phyloP scores from a whole-genome alignment of 2,888 invertebrate species.

The Lysandra coridon region DNA sequence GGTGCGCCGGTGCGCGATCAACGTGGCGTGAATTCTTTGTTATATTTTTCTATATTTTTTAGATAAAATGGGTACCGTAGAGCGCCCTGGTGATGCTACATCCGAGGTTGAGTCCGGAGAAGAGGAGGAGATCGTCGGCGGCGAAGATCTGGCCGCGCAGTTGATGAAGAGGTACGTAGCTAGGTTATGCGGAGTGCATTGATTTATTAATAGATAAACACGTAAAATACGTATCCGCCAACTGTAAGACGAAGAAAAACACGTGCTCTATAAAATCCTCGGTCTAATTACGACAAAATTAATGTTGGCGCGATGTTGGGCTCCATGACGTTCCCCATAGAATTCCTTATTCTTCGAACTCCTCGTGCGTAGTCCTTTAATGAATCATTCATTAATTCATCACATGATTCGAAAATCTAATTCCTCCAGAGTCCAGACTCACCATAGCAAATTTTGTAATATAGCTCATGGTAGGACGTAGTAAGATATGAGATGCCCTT shows the following conservation, averaged over 20 bases:
- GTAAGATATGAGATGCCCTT: background rate
- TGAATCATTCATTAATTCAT: constrained; percentile 3
- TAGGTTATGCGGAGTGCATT: constrained; percentile 35
- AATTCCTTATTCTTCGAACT: background rate
- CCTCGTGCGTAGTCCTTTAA: background rate
- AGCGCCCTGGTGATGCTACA: constrained; percentile 83
- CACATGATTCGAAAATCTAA: background rate
- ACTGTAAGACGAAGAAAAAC: constrained; percentile 9
- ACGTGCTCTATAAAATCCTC: constrained; percentile 15
- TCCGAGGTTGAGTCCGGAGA: constrained; percentile 85
- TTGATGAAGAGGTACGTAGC: constrained; percentile 64
- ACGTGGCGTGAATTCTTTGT: constrained; percentile 65
- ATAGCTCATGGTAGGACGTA: background rate
- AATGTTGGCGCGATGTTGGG: background rate
- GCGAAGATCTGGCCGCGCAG: constrained; percentile 72
- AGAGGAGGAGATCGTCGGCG: constrained; percentile 81
- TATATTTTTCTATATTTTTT: constrained; percentile 49
- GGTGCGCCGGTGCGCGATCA: constrained; percentile 55
- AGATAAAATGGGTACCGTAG: constrained; percentile 83
- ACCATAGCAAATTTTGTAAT: background rate
- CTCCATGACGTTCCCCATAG: background rate
- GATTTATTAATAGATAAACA: constrained; percentile 26
- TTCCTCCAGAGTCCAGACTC: background rate
- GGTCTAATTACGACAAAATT: background rate
- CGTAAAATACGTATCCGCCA: constrained; percentile 30